Evolutionary conservation across 1,140 invertebrate species (phyloP), one percentile per base, ranked within the genome.

Genomic region (Propsilocerus akamusi): DNA sequence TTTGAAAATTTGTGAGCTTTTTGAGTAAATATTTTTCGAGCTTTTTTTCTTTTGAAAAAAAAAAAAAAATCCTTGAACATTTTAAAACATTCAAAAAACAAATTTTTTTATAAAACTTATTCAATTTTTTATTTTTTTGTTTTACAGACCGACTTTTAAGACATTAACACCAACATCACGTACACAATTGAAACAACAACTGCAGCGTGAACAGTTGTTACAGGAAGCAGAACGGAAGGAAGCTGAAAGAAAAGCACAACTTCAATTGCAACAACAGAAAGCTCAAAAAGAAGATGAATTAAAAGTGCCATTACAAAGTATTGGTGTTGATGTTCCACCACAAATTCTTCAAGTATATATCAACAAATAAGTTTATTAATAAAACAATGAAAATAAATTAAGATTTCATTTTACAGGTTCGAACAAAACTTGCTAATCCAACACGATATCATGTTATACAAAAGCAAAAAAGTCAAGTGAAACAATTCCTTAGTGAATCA

Each of bases 391-490:
- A 49, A 26, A 47, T 48, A 52, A 47, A 30, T 25, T 37, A 49
- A 41, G 5, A 26, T 32, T 52, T 50, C 10, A 17, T 26, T 49
- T n/a, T 49, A 1, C 61, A 84, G 83, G 85, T 89, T 49, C 74
- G 80, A 62, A 91, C 86, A 20, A 74, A 81, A 52, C 66, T 94
- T 59, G 84, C 91, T 64, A 91, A 93, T 67, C 90, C 90, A 46
- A 93, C 90, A 17, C 74, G 80, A 54, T 94, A 92, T 67, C 87
- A 93, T 71, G 83, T 93, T 51, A 81, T 86, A 50, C 83, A 93
- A 67, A 91, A 84, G 56, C 85, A 90, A 62, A 85, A 87, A 60
- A 83, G 79, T 59, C 87, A 92, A 68, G 84, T 93, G 28, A 75
- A 82, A 7, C 80, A 88, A 62, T 92, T 84, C 67, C 71, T 92